Percentiles rank a stretch among this genome's conserved stretches.
Evolutionary conservation across 2,113 vertebrate genomes (phyloP).

Genomic region (Mobula hypostoma): DNA sequence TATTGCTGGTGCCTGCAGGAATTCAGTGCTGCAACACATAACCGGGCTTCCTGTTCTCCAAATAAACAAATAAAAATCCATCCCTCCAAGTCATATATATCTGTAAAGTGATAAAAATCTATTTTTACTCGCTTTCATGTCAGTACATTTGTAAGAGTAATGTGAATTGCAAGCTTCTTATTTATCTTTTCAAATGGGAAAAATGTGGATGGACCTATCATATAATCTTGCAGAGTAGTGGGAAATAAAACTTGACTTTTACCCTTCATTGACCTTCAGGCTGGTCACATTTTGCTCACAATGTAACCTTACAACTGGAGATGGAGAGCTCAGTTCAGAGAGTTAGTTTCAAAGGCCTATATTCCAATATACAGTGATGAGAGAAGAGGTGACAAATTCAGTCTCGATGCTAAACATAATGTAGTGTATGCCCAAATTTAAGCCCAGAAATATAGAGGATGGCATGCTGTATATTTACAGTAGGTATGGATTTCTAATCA

Average conservation of each 20-base stretch:
- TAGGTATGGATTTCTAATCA: neutral
- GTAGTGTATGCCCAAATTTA: neutral
- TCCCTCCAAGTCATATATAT: neutral
- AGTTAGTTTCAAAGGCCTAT: neutral
- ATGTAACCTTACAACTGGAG: neutral
- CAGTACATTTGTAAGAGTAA: neutral
- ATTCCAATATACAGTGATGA: neutral
- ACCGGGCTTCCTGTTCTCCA: constrained; percentile 8
- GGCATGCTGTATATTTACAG: no score
- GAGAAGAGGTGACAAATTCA: neutral
- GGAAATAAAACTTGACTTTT: neutral
- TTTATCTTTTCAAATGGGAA: constrained; percentile 5
- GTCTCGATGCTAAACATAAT: neutral
- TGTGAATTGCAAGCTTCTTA: constrained; percentile 10
- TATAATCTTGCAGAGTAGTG: neutral
- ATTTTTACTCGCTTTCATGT: neutral
- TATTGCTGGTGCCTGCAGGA: constrained; percentile 34
- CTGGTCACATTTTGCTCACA: neutral
- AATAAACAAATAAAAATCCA: constrained; percentile 35
- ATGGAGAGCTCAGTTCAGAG: neutral
- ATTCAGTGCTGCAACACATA: neutral
- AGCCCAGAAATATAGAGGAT: no score
- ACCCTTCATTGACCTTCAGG: neutral
- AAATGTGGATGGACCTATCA: neutral
- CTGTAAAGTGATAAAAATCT: constrained; percentile 25